Evolutionary conservation across 2,113 vertebrate species (phyloP), one percentile per base, ranked within the genome.

Genomic region (Scolopax mira): DNA sequence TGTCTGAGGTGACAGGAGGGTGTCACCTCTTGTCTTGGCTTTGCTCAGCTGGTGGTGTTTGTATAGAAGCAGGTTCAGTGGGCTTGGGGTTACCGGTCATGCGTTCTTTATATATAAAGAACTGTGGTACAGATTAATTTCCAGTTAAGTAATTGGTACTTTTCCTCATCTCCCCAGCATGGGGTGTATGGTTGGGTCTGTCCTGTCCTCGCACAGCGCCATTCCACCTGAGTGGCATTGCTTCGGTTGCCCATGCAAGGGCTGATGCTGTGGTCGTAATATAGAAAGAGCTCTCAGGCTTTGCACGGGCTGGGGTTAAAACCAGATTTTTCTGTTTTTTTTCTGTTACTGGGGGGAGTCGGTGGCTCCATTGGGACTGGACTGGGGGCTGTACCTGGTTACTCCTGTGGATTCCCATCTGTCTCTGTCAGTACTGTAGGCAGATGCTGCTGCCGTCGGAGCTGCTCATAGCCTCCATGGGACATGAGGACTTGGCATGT

Each of bases 381-480:
- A 13, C 4, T 1, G 0, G 10, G 48, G 11, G 24, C 58, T 37
- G 41, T 13, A 6, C 30, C 44, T 7, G 2, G 46, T 54, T 73
- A 35, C n/a, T 52, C 54, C 44, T 33, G 49, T 0, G 0, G 51
- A 17, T 52, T 27, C 51, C 51, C 15, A 17, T 5, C 0, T 22
- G 31, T 19, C 24, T 62, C 17, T 11, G 4, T 33, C 1, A 1
- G 71, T 21, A 12, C 22, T 1, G 2, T 2, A 44, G 62, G 41
- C 7, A 30, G 58, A 5, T 54, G 54, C n/a, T 73, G 51, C 37
- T 62, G 74, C n/a, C 4, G 1, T 4, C 3, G 4, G 27, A 71
- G 65, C 55, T 33, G 31, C 54, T 85, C 10, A 3, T 2, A 31
- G 69, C 21, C 15, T 66, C 46, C 55, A 78, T 16, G 0, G 69